Percentiles rank a stretch among this genome's conserved stretches.
Evolutionary conservation across 37 sponge, comb jelly and placozoan species (phyloP).

Genomic region (Lycopodina hypogea): DNA sequence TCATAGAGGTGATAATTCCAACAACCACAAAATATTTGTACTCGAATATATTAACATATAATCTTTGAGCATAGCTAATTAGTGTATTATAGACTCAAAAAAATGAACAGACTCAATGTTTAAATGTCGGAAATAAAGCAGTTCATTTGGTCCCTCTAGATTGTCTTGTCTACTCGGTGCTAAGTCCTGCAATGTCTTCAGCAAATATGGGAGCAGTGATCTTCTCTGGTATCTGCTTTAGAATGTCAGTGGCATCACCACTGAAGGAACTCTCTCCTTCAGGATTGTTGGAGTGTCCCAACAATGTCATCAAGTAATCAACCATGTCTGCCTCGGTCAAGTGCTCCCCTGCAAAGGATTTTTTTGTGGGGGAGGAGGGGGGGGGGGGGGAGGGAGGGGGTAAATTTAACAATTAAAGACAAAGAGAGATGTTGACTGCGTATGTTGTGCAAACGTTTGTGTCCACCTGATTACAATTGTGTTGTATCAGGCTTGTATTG

Average conservation of each 20-base stretch:
- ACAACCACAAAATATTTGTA: no score
- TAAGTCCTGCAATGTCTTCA: constrained; percentile 73
- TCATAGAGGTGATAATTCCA: no score
- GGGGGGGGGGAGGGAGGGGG: no score
- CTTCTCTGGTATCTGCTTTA: constrained; percentile 58
- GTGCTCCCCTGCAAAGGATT: constrained; percentile 76
- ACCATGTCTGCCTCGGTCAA: constrained; percentile 87
- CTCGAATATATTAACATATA: no score
- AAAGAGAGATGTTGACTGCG: background rate
- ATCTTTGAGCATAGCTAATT: no score
- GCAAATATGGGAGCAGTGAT: constrained; percentile 68
- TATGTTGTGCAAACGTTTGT: background rate
- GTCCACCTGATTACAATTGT: background rate
- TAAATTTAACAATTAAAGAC: background rate
- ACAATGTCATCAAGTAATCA: constrained; percentile 84
- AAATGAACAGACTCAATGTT: no score
- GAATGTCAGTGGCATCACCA: constrained; percentile 33
- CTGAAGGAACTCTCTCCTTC: constrained; percentile 41
- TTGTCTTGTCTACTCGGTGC: constrained; percentile 26
- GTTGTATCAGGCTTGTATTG: no score
- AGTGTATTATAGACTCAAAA: no score
- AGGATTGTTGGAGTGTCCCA: constrained; percentile 65
- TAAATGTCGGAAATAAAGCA: no score
- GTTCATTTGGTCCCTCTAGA: no score
- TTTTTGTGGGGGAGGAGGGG: no score